A percentile compares a stretch with the other conserved stretches of the same genome.
phyloP scores from a whole-genome alignment of 2,888 invertebrate genomes.

The Octonoba sinensis region DNA sequence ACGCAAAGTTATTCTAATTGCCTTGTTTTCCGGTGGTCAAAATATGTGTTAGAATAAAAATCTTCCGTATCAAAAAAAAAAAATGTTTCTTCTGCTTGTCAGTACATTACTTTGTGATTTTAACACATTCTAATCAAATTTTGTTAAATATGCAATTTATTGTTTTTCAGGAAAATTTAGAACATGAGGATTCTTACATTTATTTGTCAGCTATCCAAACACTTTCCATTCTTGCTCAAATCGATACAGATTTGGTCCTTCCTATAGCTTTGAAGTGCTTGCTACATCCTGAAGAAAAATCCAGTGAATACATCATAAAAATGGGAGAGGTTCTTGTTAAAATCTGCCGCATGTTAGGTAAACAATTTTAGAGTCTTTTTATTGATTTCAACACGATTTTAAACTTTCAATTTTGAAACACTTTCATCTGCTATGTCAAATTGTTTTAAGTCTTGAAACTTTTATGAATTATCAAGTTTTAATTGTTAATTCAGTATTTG shows the following conservation, averaged over 20 bases:
- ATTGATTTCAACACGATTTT: not conserved
- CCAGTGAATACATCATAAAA: conserved; percentile 75
- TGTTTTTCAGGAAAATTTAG: conserved; percentile 78
- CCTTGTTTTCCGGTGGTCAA: too few relatives aligned
- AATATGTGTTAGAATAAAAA: too few relatives aligned
- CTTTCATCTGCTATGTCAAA: not conserved
- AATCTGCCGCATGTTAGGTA: conserved; percentile 80
- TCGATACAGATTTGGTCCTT: conserved; percentile 80
- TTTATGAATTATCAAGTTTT: not conserved
- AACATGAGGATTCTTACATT: conserved; percentile 84
- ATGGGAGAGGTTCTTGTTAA: conserved; percentile 85
- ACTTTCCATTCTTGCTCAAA: conserved; percentile 78
- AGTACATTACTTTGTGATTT: too few relatives aligned
- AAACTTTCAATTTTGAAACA: not conserved
- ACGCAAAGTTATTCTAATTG: too few relatives aligned
- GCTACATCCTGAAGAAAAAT: conserved; percentile 69
- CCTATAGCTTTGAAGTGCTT: conserved; percentile 77
- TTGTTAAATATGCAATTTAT: too few relatives aligned
- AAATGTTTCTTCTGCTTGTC: too few relatives aligned
- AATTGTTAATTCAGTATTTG: too few relatives aligned
- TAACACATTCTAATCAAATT: too few relatives aligned
- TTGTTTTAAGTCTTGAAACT: not conserved
- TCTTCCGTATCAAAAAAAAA: too few relatives aligned
- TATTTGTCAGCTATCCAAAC: conserved; percentile 85
- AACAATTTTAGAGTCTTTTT: conserved; percentile 56